A percentile compares a stretch with the other conserved stretches of the same genome.
Conservation (phyloP, 2,888 invertebrate genomes). For the Nomada goodeniana region DNA sequence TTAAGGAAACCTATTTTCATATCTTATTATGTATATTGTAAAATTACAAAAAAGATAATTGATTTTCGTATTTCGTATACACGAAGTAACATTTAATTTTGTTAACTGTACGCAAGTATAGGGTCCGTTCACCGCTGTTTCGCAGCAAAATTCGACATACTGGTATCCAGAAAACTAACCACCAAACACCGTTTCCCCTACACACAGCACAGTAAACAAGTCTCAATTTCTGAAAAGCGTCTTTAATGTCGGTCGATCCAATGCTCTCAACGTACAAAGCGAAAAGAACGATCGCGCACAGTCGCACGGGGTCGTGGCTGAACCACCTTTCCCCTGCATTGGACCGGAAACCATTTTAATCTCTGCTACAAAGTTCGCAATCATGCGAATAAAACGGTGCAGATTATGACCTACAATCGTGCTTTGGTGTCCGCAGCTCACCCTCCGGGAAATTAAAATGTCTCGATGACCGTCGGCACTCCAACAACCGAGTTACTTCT, state of each 20-base stretch:
- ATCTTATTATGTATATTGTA: not conserved
- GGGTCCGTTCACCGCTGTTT: not conserved
- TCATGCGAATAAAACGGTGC: slow-evolving; percentile 47
- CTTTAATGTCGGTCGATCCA: not conserved
- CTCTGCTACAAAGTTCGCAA: slow-evolving; percentile 48
- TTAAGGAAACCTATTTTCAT: slow-evolving; percentile 1
- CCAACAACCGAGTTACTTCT: slow-evolving; percentile 42
- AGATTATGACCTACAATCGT: slow-evolving; percentile 53
- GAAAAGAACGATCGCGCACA: not conserved
- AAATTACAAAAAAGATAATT: not conserved
- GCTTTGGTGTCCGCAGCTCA: slow-evolving; percentile 18
- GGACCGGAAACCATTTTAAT: slow-evolving; percentile 40
- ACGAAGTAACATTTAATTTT: not conserved
- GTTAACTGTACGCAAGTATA: slow-evolving; percentile 2
- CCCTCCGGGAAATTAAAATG: slow-evolving; percentile 61
- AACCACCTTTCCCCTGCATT: not conserved
- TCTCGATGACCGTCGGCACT: slow-evolving; percentile 46
- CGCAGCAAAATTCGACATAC: no score
- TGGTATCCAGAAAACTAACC: no score
- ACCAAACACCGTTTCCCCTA: no score
- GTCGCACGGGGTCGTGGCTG: slow-evolving; percentile 21
- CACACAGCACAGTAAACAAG: no score
- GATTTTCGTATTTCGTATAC: not conserved
- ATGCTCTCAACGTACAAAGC: not conserved
- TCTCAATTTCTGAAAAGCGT: not conserved